Evolutionary conservation across 1,140 invertebrate species (phyloP), one percentile per base, ranked within the genome.

Genomic region (Agrilus planipennis): DNA sequence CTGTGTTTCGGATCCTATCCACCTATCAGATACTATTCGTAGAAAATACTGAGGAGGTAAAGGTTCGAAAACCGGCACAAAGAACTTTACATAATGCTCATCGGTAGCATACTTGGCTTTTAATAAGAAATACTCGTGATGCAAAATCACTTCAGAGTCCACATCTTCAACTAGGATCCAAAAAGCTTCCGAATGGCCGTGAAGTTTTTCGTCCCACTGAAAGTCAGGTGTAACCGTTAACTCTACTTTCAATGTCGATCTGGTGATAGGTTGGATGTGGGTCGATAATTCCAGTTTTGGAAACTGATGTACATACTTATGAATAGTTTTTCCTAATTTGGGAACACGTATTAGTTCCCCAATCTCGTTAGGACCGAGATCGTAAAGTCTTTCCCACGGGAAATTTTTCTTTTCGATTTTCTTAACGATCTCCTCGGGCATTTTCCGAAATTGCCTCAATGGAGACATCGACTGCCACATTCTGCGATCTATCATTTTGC

Each of bases 381-480:
- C 95, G 58, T 96, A 98, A 1, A 99, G 69, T 31, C 91, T 71
- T 60, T 91, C 87, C 85, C 86, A 92, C 0, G 89, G 86, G 55
- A 93, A 88, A 57, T 87, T 89, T 60, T 99, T 99, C 71, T 99
- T 99, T 60, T 99, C 96, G 35, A 99, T 83, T 57, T 97, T 97
- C 54, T 93, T 90, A 2, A 99, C 79, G 7, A 97, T 89, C 68
- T 99, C 94, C 52, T 95, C 89, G 0, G 94, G 94, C 73, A 99
- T 94, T 60, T 98, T 98, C 25, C 85, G 77, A 61, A 99, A 99
- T 62, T 99, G 96, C 15, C 96, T 69, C 1, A 99, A 65, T 3
- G 96, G 96, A 25, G 91, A 97, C 91, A 99, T 96, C 0, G 91
- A 96, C 62, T 98, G 93, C 96, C 96, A 99, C 92, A 97, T 97